These are phyloP conservation scores for Myiothlypis coronata DNA, from an alignment of 2,797 vertebrate genomes.

Conservation along the genomic window DNA sequence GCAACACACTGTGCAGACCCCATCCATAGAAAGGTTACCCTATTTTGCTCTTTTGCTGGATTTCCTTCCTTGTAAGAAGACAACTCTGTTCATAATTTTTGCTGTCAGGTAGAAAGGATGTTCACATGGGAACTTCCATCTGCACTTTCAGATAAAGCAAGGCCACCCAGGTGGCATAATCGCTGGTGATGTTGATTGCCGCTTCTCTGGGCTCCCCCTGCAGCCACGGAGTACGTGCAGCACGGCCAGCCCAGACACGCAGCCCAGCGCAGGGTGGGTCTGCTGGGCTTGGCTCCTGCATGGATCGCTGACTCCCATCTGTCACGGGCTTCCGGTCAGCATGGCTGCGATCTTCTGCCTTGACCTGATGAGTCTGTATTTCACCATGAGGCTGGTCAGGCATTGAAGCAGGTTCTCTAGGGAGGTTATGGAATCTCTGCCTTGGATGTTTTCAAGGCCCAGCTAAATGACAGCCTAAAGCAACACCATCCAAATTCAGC, in stretches of 20 bases:
- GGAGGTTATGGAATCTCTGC: neutral
- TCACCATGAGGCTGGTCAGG: neutral
- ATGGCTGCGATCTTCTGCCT: neutral
- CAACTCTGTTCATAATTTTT: neutral
- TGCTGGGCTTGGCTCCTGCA: rapidly evolving
- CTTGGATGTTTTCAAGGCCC: neutral
- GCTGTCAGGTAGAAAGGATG: neutral
- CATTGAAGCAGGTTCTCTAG: neutral
- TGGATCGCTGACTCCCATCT: neutral
- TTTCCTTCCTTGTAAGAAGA: neutral
- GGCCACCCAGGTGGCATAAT: neutral
- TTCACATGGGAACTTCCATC: neutral
- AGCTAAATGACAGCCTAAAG: neutral
- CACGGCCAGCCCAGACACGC: neutral
- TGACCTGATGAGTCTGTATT: neutral
- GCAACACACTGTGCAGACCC: neutral
- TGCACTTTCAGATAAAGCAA: neutral
- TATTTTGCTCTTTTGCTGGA: neutral
- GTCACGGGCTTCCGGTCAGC: rapidly evolving
- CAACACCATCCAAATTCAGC: neutral
- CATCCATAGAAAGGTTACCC: neutral
- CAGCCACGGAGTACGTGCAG: neutral
- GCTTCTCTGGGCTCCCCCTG: neutral
- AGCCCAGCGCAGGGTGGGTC: neutral
- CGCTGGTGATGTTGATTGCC: neutral